Percentiles rank a stretch among this genome's conserved stretches.
phyloP scores from a whole-genome alignment of 1,140 invertebrate species.

The Dolichoris vasculosae region DNA sequence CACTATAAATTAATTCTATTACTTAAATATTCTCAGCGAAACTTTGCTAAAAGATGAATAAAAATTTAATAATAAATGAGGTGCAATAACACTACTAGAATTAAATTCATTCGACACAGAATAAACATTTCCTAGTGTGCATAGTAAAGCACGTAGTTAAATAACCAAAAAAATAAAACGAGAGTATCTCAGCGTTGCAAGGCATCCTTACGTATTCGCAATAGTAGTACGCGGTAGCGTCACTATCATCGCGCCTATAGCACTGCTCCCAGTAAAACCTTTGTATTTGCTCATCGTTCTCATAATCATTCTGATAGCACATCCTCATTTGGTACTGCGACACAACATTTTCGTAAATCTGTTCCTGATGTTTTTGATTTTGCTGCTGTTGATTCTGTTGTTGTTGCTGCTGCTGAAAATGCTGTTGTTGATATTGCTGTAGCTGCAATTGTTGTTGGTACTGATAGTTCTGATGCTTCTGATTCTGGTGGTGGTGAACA shows the following conservation, averaged over 20 bases:
- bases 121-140: not conserved
- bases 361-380: conserved; percentile 62
- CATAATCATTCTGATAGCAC: conserved; percentile 74
- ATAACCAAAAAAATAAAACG: not conserved
- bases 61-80: not conserved
- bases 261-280: conserved; percentile 74
- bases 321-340: conserved; percentile 72
- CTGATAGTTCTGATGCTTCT: conserved; percentile 51
- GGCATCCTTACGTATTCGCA: conserved; percentile 72
- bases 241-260: conserved; percentile 67
- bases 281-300: conserved; percentile 73
- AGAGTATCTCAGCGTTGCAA: not conserved
- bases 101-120: not conserved
- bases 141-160: not conserved
- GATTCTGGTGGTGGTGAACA: conserved; percentile 20
- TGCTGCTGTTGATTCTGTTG: conserved; percentile 58
- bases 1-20: not conserved
- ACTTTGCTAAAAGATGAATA: not conserved
- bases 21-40: not conserved
- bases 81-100: too few relatives aligned
- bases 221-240: conserved; percentile 72
- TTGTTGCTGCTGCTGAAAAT: conserved; percentile 50
- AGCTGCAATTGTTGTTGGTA: conserved; percentile 46
- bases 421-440: conserved; percentile 44
- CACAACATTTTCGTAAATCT: conserved; percentile 72